phyloP scores from a whole-genome alignment of 2,888 invertebrate species.

The Agrochola lota region DNA sequence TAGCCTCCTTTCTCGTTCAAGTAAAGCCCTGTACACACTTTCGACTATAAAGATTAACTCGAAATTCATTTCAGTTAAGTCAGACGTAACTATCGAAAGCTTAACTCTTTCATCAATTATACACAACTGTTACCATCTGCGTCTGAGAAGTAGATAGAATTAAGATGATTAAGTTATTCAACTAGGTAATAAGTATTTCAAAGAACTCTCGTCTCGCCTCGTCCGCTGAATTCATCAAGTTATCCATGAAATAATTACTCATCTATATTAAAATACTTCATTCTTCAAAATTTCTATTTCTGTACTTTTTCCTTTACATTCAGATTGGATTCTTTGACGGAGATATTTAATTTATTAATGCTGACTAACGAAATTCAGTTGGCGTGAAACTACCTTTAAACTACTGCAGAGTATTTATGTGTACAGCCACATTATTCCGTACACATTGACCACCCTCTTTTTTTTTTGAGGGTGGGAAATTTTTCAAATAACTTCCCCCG shows the following conservation, averaged over 20 bases:
- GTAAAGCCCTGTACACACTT: not conserved
- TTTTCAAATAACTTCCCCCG: too few relatives aligned
- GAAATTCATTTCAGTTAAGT: not conserved
- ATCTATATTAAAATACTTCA: not conserved
- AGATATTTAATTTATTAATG: not conserved
- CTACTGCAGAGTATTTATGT: not conserved
- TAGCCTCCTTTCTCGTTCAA: not conserved
- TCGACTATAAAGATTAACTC: not conserved
- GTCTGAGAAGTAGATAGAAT: constrained; percentile 16
- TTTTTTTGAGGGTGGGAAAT: too few relatives aligned
- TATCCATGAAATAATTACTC: not conserved
- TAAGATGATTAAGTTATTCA: constrained; percentile 16
- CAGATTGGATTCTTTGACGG: not conserved
- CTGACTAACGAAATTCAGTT: not conserved
- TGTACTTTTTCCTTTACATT: not conserved
- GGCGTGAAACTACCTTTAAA: constrained; percentile 7
- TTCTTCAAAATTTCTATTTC: not conserved
- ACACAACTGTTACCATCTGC: not conserved
- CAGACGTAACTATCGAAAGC: not conserved
- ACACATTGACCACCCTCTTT: constrained; percentile 22
- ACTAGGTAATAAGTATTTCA: constrained; percentile 4
- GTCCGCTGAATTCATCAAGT: not conserved
- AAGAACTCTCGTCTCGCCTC: not conserved
- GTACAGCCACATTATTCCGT: too few relatives aligned
- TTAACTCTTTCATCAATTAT: not conserved